phyloP scores from a whole-genome alignment of 1,140 invertebrate genomes.

The Drosophila lacertosa region DNA sequence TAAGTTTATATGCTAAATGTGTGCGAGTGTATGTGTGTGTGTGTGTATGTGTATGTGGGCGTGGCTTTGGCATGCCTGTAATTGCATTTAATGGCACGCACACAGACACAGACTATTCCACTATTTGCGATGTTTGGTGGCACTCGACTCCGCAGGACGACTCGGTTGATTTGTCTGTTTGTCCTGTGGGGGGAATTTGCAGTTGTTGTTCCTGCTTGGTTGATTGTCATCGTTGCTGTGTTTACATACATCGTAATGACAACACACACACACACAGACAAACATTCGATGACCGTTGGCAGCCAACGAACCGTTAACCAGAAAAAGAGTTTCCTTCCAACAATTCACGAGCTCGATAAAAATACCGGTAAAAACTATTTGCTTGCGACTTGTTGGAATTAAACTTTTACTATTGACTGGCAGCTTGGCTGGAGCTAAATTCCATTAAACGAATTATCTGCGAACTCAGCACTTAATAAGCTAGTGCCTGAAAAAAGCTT shows the following conservation, averaged over 20 bases:
- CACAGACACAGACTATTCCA: conserved; percentile 21
- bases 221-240: conserved; percentile 59
- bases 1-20: conserved; percentile 78
- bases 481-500: too few species aligned
- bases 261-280: conserved; percentile 20
- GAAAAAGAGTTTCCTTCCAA: conserved; percentile 25
- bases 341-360: conserved; percentile 24
- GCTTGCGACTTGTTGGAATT: conserved; percentile 1
- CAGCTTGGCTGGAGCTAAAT: background rate
- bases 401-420: background rate
- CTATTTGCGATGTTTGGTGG: conserved; percentile 38
- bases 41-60: conserved; percentile 37
- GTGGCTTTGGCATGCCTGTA: conserved; percentile 59
- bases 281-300: conserved; percentile 43
- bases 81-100: conserved; percentile 73
- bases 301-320: conserved; percentile 60
- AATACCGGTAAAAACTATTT: background rate
- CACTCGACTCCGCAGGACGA: conserved; percentile 24
- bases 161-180: conserved; percentile 70
- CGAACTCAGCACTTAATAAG: too few species aligned
- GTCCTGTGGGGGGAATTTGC: conserved; percentile 13
- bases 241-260: conserved; percentile 71
- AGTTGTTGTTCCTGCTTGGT: conserved; percentile 54
- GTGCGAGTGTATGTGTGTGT: conserved; percentile 6
- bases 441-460: too few species aligned